Evolutionary conservation across 2,797 vertebrate species (phyloP).

Genomic region (Gymnoscopelus braueri): DNA sequence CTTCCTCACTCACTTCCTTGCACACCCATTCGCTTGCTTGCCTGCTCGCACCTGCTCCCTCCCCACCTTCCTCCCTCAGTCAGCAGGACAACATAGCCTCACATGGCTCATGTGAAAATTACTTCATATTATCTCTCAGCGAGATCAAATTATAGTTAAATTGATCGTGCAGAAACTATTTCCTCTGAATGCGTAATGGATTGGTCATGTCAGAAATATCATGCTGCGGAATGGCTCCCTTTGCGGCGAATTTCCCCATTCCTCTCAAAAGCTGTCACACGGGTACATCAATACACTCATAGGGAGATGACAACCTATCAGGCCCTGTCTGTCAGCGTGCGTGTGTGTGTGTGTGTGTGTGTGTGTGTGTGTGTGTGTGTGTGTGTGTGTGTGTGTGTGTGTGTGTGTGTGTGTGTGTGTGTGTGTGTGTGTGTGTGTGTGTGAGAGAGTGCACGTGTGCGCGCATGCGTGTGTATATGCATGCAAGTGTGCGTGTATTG

Average conservation of each 20-base stretch:
- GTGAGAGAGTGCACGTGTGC: background rate
- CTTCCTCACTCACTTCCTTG: constrained; percentile 8
- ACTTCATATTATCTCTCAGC: constrained; percentile 30
- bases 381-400: background rate
- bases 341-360: background rate
- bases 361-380: background rate
- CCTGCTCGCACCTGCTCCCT: background rate
- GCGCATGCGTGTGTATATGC: background rate
- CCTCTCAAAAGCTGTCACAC: constrained; percentile 8
- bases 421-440: background rate
- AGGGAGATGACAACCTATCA: constrained; percentile 8
- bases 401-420: background rate
- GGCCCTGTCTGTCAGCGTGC: background rate
- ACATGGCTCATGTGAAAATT: background rate
- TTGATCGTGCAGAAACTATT: constrained; percentile 20
- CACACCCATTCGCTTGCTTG: constrained; percentile 2
- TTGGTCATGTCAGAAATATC: constrained; percentile 8
- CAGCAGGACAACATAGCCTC: constrained; percentile 9
- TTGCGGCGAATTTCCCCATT: background rate
- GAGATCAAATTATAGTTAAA: constrained; percentile 34
- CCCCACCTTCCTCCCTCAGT: background rate
- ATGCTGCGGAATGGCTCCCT: background rate
- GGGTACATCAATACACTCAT: constrained; percentile 6
- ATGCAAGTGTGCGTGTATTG: background rate
- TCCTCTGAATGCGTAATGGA: constrained; percentile 12